Conservation (phyloP, 2,888 invertebrate species). For the Julus scanicus region DNA sequence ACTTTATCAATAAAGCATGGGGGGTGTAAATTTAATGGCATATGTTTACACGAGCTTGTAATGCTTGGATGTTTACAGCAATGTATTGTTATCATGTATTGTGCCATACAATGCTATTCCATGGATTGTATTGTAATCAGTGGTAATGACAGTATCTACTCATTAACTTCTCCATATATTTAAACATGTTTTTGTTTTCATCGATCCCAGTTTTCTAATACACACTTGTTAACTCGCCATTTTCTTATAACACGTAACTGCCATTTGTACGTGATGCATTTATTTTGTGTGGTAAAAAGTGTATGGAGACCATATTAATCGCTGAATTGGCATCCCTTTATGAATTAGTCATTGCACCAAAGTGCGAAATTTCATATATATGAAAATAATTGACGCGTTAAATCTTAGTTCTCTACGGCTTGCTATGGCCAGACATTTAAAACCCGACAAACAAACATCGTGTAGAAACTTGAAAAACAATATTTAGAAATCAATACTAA, state of each 20-base stretch:
- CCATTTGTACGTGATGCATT: background rate
- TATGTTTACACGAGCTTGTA: no score
- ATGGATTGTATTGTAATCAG: no score
- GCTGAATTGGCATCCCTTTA: background rate
- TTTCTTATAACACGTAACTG: background rate
- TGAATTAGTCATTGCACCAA: constrained; percentile 27
- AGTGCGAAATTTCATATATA: background rate
- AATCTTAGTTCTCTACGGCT: background rate
- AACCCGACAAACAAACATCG: background rate
- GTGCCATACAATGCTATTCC: no score
- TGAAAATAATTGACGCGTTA: background rate
- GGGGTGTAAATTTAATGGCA: no score
- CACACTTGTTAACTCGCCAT: background rate
- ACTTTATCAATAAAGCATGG: no score
- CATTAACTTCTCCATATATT: no score
- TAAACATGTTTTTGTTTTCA: no score
- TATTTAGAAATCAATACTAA: background rate
- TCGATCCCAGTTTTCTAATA: background rate
- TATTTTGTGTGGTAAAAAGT: background rate
- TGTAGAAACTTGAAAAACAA: background rate
- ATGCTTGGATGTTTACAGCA: no score
- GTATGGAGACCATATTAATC: constrained; percentile 20
- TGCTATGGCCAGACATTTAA: background rate
- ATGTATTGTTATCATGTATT: no score
- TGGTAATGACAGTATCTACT: no score